Percentiles rank a stretch among this genome's conserved stretches.
phyloP scores from a whole-genome alignment of 2,113 vertebrate genomes.

The Phalacrocorax carbo region DNA sequence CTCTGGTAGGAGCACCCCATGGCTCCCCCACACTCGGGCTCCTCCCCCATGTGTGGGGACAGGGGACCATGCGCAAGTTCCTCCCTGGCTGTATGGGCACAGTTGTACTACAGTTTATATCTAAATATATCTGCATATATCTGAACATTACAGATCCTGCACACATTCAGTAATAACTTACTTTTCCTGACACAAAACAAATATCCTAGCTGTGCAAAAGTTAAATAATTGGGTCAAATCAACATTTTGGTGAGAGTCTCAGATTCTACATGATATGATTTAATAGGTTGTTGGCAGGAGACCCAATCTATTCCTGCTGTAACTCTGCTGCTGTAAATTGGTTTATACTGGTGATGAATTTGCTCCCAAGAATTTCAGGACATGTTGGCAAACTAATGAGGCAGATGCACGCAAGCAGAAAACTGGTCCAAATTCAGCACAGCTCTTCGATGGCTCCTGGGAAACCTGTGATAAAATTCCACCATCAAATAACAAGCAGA shows the following conservation, averaged over 20 bases:
- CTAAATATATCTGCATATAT: background rate
- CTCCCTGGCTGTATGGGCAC: background rate
- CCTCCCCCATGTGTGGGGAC: background rate
- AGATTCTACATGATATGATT: background rate
- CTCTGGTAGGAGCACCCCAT: background rate
- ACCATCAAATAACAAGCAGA: background rate
- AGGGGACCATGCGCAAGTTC: background rate
- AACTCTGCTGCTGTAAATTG: background rate
- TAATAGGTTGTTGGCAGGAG: background rate
- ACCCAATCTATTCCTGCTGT: background rate
- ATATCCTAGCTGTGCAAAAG: background rate
- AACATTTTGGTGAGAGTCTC: background rate
- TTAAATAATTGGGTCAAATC: background rate
- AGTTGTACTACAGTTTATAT: background rate
- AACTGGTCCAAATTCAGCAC: background rate
- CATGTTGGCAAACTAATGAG: background rate
- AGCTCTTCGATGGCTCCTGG: background rate
- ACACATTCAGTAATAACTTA: background rate
- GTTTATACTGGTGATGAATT: background rate
- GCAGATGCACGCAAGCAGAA: background rate
- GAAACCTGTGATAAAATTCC: background rate
- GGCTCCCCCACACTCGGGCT: fast-evolving
- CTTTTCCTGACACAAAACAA: background rate
- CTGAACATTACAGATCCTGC: background rate
- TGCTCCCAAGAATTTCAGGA: background rate